phyloP scores from a whole-genome alignment of 2,797 vertebrate genomes.

The Protosalanx chinensis region DNA sequence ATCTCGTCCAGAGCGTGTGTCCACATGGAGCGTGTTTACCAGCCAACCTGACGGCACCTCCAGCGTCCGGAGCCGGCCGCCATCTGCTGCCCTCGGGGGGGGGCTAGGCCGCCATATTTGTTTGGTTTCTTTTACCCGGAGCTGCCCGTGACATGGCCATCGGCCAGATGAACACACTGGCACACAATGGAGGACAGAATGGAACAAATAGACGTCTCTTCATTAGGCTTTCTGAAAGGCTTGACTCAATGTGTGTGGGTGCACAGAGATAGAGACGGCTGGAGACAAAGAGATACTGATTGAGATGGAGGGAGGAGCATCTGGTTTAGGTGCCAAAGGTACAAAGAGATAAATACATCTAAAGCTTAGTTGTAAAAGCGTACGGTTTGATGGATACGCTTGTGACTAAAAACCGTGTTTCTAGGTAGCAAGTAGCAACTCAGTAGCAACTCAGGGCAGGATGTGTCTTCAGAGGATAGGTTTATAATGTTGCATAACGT shows the following conservation, averaged over 20 bases:
- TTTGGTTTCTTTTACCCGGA: conserved; percentile 21
- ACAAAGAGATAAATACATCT: too few species aligned
- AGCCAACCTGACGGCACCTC: conserved; percentile 28
- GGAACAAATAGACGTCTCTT: background rate
- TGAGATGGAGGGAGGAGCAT: background rate
- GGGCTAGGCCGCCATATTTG: conserved; percentile 20
- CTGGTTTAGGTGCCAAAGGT: too few species aligned
- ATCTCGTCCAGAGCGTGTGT: conserved; percentile 20
- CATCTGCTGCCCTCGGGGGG: conserved; percentile 53
- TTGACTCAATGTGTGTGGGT: background rate
- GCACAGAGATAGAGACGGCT: background rate
- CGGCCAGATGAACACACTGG: conserved; percentile 17
- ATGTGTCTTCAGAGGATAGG: too few species aligned
- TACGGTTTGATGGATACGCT: too few species aligned
- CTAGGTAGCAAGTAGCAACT: too few species aligned
- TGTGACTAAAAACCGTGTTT: too few species aligned
- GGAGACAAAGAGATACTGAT: background rate
- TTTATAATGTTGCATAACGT: too few species aligned
- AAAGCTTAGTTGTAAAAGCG: too few species aligned
- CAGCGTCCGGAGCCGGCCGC: conserved; percentile 35
- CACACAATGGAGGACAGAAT: background rate
- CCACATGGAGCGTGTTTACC: conserved; percentile 41
- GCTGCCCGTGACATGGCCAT: conserved; percentile 15
- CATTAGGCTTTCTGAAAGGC: conserved; percentile 1
- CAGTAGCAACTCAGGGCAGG: too few species aligned